Evolutionary conservation across 2,888 invertebrate species (phyloP).

Genomic region (Drosophila setosimentum): DNA sequence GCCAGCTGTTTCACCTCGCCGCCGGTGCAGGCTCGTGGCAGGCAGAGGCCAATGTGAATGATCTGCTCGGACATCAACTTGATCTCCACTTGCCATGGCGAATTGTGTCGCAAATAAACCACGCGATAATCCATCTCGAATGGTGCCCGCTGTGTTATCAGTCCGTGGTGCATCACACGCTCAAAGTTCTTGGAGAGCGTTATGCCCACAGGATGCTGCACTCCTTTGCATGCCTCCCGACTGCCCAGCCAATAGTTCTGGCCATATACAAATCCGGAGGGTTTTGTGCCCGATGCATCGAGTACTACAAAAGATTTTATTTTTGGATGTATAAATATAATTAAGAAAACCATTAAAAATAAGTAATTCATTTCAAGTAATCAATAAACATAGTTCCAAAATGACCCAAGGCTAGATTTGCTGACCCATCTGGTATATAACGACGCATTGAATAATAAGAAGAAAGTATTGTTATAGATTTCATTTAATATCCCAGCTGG

Average conservation of each 20-base stretch:
- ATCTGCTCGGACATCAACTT: constrained; percentile 85
- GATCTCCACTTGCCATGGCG: constrained; percentile 85
- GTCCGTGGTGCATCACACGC: constrained; percentile 84
- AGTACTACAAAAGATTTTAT: constrained; percentile 83
- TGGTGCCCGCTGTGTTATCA: constrained; percentile 83
- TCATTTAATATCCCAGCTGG: neutral
- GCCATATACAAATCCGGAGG: constrained; percentile 87
- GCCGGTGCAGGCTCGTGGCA: constrained; percentile 85
- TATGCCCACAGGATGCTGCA: constrained; percentile 82
- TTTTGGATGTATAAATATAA: neutral
- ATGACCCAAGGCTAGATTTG: neutral
- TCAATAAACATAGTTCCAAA: neutral
- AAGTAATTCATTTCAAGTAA: neutral
- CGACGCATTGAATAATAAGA: neutral
- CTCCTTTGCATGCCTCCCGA: constrained; percentile 86
- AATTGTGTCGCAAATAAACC: constrained; percentile 84
- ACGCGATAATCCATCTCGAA: constrained; percentile 85
- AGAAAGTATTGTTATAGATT: neutral
- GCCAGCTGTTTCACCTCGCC: constrained; percentile 83
- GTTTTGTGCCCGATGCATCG: constrained; percentile 87
- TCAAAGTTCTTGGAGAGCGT: constrained; percentile 84
- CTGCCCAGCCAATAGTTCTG: constrained; percentile 88
- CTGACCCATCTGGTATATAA: neutral
- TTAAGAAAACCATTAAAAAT: neutral
- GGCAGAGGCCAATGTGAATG: constrained; percentile 86